Conservation (phyloP, 2,888 invertebrate species). For the Sarcophaga subvicina region DNA sequence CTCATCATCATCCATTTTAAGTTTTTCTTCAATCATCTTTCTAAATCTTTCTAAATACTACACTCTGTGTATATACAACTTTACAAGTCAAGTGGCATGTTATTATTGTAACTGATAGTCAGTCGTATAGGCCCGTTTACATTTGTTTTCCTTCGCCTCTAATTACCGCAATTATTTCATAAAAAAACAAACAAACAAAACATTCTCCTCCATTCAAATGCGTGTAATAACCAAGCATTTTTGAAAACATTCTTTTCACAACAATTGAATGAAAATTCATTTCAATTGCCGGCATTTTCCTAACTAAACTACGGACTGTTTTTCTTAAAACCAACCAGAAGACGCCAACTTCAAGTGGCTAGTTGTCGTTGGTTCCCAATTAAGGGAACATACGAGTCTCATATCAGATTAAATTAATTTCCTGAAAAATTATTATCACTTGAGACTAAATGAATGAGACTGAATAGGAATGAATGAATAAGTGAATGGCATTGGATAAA, state of each 20-base stretch:
- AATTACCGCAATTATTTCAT: slow-evolving; percentile 66
- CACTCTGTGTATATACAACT: background rate
- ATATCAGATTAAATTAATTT: slow-evolving; percentile 46
- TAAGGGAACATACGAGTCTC: slow-evolving; percentile 42
- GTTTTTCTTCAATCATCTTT: background rate
- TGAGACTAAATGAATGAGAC: background rate
- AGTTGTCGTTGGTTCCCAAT: slow-evolving; percentile 57
- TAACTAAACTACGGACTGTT: background rate
- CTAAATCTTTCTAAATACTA: background rate
- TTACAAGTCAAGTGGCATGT: background rate
- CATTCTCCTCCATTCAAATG: background rate
- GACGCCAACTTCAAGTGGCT: slow-evolving; percentile 67
- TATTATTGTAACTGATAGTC: background rate
- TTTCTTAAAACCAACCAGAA: background rate
- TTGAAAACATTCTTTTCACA: no score
- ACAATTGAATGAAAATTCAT: no score
- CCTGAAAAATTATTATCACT: slow-evolving; percentile 33
- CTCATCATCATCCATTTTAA: no score
- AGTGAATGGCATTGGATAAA: background rate
- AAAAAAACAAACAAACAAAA: slow-evolving; percentile 45
- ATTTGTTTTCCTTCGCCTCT: slow-evolving; percentile 57
- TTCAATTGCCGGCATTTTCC: no score
- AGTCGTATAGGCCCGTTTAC: slow-evolving; percentile 46
- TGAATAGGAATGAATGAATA: no score
- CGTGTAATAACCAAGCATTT: no score